phyloP scores from a whole-genome alignment of 2,113 vertebrate genomes.

The Columba livia region DNA sequence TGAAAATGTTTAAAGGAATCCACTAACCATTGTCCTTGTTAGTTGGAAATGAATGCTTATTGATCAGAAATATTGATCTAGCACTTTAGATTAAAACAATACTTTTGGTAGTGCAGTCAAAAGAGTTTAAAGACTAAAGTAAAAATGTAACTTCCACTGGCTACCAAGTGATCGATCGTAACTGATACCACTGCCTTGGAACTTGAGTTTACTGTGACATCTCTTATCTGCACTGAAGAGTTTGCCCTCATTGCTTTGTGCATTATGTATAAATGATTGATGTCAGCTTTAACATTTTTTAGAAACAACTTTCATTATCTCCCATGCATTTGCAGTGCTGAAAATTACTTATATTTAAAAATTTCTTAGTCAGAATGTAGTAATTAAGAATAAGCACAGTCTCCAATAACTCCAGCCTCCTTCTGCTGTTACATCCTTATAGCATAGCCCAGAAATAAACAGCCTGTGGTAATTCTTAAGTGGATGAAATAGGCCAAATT shows the following conservation, averaged over 20 bases:
- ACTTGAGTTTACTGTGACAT: constrained; percentile 82
- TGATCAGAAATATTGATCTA: constrained; percentile 80
- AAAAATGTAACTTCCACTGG: constrained; percentile 78
- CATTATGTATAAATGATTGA: constrained; percentile 79
- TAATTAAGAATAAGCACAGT: constrained; percentile 61
- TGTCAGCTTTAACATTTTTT: constrained; percentile 73
- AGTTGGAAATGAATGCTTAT: constrained; percentile 82
- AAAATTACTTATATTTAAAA: constrained; percentile 61
- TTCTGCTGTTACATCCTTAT: not conserved
- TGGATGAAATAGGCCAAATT: not conserved
- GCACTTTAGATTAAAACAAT: constrained; percentile 80
- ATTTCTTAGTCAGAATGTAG: constrained; percentile 48
- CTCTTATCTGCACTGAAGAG: constrained; percentile 83
- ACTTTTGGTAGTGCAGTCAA: constrained; percentile 76
- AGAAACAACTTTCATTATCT: constrained; percentile 72
- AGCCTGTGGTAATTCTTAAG: constrained; percentile 4
- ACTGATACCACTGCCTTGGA: constrained; percentile 78
- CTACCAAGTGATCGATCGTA: constrained; percentile 83
- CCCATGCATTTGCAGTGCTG: constrained; percentile 52
- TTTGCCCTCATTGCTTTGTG: constrained; percentile 76
- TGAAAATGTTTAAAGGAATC: constrained; percentile 73
- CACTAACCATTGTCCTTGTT: constrained; percentile 73
- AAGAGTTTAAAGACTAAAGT: constrained; percentile 82
- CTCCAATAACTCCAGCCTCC: constrained; percentile 31
- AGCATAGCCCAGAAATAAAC: constrained; percentile 37